Base-by-base conservation (phyloP, 2,888 invertebrate genomes). In the Argyra leucocephala region DNA sequence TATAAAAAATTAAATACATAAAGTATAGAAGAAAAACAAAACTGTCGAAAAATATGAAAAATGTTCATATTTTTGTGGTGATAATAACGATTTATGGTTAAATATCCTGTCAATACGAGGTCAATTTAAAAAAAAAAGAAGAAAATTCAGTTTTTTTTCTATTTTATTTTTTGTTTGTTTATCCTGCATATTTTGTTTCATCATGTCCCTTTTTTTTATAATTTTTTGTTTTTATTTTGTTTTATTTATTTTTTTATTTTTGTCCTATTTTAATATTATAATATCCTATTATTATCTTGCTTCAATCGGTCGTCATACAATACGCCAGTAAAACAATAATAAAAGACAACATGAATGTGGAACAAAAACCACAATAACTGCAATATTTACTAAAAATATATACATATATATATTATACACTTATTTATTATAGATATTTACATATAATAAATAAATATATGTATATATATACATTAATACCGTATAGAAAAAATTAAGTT, bases 81-180 rank as follows among this genome's bases (percentile, higher is more conserved):
- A 66, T 66, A 66, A 66, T 66, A 24, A 60, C 63, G 58, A 66
- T 66, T 66, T 66, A 66, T 66, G 64, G 18, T 36, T 58, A 22
- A 22, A 58, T 48, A 63, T 21, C 61, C 59, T 62, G 26, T 66
- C 66, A 66, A 63, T 64, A 58, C 48, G 61, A 65, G 61, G 63
- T 66, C 63, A 66, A 63, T 61, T 63, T 63, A 57, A 31, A 31
- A 31, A 31, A 7, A 7, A 7, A 7, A 31, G 10, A 31, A 31
- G n/a, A n/a, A 48, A 18, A 48, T 48, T 15, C 18, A n/a, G 2
- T 15, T 15, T 48, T 15, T 18, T 48, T 48, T 48, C 15, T 15
- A 5, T 48, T 48, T 1, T 31, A 4, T 48, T 48, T 48, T 48
- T 48, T 18, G 12, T 48, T 48, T 48, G 18, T 48, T 58, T 62